Conservation (phyloP, 2,888 invertebrate genomes). For the Lamellibrachia satsuma region DNA sequence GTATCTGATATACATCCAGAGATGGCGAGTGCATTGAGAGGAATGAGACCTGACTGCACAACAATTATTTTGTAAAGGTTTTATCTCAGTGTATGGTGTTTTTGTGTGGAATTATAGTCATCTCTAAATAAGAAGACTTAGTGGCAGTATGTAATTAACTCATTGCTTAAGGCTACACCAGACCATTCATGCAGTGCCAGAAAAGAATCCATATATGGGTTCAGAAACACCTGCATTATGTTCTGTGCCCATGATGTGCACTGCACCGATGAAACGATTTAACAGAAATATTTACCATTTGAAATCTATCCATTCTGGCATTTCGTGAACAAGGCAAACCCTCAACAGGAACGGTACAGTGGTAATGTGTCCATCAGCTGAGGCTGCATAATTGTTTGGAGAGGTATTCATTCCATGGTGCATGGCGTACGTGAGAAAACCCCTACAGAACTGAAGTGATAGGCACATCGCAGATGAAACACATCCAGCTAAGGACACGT, state of each 20-base stretch:
- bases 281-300: background rate
- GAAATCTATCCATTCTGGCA: background rate
- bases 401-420: background rate
- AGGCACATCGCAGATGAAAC: background rate
- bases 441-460: background rate
- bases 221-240: too few relatives aligned
- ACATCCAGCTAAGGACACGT: background rate
- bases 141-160: background rate
- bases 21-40: too few relatives aligned
- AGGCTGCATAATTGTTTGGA: background rate
- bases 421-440: background rate
- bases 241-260: too few relatives aligned
- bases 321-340: slow-evolving; percentile 4
- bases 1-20: too few relatives aligned
- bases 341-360: background rate
- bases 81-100: background rate
- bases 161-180: too few relatives aligned
- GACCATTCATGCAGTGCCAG: too few relatives aligned
- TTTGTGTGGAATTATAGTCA: background rate
- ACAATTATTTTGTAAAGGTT: too few relatives aligned
- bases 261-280: too few relatives aligned
- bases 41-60: too few relatives aligned
- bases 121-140: background rate
- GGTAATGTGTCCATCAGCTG: background rate
- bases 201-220: too few relatives aligned